Conservation (phyloP, 64 coral and sea anemone genomes). For the Stylophora pistillata region DNA sequence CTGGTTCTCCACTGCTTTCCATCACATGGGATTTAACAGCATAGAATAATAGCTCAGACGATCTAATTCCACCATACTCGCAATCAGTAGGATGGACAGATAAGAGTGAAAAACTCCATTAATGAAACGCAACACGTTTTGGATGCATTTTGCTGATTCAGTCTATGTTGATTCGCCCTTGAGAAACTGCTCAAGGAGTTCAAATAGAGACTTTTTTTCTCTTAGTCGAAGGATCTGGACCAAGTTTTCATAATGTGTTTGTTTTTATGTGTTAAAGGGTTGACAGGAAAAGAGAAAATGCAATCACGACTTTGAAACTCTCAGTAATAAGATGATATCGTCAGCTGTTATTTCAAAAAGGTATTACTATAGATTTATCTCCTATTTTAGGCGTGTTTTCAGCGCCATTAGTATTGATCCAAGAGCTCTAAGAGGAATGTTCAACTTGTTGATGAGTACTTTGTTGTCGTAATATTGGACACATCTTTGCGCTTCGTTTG, state of each 20-base stretch:
- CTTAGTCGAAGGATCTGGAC: not conserved
- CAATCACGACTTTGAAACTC: not conserved
- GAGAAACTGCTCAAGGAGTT: not conserved
- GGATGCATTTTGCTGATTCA: not conserved
- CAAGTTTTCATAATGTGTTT: not conserved
- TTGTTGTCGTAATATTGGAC: not conserved
- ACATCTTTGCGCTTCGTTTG: not conserved
- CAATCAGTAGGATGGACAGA: not conserved
- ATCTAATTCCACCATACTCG: not conserved
- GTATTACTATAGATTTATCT: slow-evolving; percentile 29
- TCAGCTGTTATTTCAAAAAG: not conserved
- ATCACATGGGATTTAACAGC: slow-evolving; percentile 31
- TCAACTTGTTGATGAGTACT: not conserved
- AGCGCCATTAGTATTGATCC: not conserved
- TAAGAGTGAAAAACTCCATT: too few relatives aligned
- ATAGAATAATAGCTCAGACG: slow-evolving; percentile 24
- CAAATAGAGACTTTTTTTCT: not conserved
- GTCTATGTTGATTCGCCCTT: not conserved
- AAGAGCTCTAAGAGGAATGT: not conserved
- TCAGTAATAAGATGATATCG: slow-evolving; percentile 28
- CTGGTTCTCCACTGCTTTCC: not conserved
- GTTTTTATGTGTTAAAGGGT: slow-evolving; percentile 20
- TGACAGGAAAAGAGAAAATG: not conserved
- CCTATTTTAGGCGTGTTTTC: not conserved
- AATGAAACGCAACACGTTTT: not conserved